Evolutionary conservation across 2,888 invertebrate genomes (phyloP).

Genomic region (Xanthia icteritia): DNA sequence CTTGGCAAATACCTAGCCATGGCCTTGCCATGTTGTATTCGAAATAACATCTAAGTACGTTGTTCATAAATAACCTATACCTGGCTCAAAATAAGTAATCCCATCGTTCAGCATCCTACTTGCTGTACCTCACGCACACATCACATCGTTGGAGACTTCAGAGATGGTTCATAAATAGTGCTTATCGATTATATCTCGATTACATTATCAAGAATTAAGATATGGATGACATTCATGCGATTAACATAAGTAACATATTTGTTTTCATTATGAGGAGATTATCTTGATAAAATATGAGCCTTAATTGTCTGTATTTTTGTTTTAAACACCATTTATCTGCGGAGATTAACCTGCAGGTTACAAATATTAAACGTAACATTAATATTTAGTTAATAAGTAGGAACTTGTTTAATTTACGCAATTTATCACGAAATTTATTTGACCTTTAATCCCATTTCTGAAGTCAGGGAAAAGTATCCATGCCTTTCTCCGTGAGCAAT

Average conservation of each 20-base stretch:
- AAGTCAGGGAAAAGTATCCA: too few species aligned
- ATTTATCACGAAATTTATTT: slow-evolving; percentile 10
- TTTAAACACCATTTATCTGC: slow-evolving; percentile 49
- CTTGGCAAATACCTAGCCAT: neutral
- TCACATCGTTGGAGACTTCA: neutral
- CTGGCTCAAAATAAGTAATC: neutral
- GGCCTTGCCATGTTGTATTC: neutral
- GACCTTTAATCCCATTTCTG: slow-evolving; percentile 15
- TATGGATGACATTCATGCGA: slow-evolving; percentile 46
- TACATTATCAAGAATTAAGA: slow-evolving; percentile 48
- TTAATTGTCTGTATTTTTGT: slow-evolving; percentile 51
- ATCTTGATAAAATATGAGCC: slow-evolving; percentile 32
- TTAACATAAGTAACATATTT: slow-evolving; percentile 56
- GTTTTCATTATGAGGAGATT: slow-evolving; percentile 57
- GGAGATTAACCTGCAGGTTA: slow-evolving; percentile 50
- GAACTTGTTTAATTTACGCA: slow-evolving; percentile 25
- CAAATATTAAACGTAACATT: slow-evolving; percentile 23
- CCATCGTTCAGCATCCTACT: neutral
- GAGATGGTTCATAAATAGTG: slow-evolving; percentile 31
- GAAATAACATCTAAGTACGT: neutral
- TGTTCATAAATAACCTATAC: too few species aligned
- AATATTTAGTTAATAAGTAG: slow-evolving; percentile 33
- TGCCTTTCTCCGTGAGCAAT: too few species aligned
- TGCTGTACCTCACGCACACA: slow-evolving; percentile 15
- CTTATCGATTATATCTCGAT: slow-evolving; percentile 53